Evolutionary conservation across 1,140 invertebrate genomes (phyloP), one percentile per base, ranked within the genome.

Genomic region (Drosophila varians): DNA sequence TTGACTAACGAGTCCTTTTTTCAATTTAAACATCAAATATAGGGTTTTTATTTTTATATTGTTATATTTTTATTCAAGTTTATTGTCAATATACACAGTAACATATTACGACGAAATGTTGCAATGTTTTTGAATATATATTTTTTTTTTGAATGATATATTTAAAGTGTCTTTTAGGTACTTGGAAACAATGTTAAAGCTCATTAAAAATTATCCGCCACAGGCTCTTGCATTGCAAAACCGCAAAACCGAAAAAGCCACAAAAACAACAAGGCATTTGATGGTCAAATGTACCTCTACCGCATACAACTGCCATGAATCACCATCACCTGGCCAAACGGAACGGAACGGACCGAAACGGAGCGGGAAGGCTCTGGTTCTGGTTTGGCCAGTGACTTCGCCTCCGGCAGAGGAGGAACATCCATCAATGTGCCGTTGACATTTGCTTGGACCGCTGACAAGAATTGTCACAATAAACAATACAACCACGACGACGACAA

Each of bases 401-500:
- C 58, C 36, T 68, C 49, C 26, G 55, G 43, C 43, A 18, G 71
- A 42, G 55, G 26, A 74, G 72, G 72, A 84, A 86, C 80, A 86
- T 86, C 76, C 80, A 86, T 86, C 80, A 86, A 86, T 86, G 80
- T 86, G 82, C 82, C 80, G 80, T 86, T 86, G 80, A 86, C 80
- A 86, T 86, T 86, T 80, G 82, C 80, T 72, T 80, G 73, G 72
- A 71, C 68, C 77, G 80, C 78, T 86, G 80, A 86, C 80, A 86
- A 86, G 82, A 86, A 86, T 86, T 86, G 80, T 86, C 80, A 86
- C 80, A 86, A 86, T 86, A 86, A 86, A 86, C 80, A 86, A 86
- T 86, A 86, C 80, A 84, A 84, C 80, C 65, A 86, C 75, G 71
- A 78, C 69, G 72, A 38, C 54, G 49, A 74, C 56, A 71, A 42